Percentiles rank a stretch among this genome's conserved stretches.
Conservation (phyloP, 2,113 vertebrate genomes). For the Cryptotis parvus region DNA sequence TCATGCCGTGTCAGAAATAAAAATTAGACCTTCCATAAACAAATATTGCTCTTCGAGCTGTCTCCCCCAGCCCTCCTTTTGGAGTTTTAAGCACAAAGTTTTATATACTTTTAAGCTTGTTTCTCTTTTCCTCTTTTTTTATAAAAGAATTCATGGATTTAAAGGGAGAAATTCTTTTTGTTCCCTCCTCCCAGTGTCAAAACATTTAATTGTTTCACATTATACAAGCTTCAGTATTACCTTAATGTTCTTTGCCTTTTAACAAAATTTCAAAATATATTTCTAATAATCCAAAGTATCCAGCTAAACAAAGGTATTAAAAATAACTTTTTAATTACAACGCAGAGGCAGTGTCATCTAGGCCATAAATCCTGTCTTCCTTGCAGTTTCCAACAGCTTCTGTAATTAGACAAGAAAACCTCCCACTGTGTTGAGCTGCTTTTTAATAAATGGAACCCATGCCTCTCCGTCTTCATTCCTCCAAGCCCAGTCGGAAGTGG, state of each 20-base stretch:
- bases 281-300: slow-evolving; percentile 67
- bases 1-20: no score
- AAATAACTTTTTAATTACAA: slow-evolving; percentile 83
- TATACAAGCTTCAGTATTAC: slow-evolving; percentile 21
- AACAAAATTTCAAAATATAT: slow-evolving; percentile 59
- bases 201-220: slow-evolving; percentile 50
- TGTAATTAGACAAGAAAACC: slow-evolving; percentile 78
- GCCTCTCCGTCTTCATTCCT: background rate
- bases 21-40: no score
- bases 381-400: slow-evolving; percentile 64
- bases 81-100: background rate
- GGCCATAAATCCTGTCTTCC: slow-evolving; percentile 73
- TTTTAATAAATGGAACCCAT: slow-evolving; percentile 72
- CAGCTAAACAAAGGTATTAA: slow-evolving; percentile 70
- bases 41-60: no score
- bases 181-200: slow-evolving; percentile 46
- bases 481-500: background rate
- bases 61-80: no score
- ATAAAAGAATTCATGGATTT: background rate
- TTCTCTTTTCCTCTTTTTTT: background rate
- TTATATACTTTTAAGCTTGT: background rate
- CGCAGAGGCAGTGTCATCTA: slow-evolving; percentile 67
- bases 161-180: slow-evolving; percentile 28
- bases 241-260: slow-evolving; percentile 50
- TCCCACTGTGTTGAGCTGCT: slow-evolving; percentile 68